Evolutionary conservation across 2,113 vertebrate species (phyloP).

Genomic region (Callospermophilus lateralis): DNA sequence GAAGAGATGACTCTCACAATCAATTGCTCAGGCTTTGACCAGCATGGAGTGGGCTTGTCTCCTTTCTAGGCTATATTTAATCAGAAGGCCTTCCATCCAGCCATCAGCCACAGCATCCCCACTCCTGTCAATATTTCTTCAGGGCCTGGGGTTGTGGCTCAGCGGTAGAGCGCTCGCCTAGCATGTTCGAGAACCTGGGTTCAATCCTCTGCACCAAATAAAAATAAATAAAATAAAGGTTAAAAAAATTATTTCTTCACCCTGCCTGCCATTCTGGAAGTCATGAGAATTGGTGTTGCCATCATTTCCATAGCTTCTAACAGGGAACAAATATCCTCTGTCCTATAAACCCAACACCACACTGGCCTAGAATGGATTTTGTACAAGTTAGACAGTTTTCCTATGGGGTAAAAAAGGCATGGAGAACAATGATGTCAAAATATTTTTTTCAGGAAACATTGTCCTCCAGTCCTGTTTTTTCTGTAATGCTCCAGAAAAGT

Average conservation of each 20-base stretch:
- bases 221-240: too few species aligned
- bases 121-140: constrained; percentile 90
- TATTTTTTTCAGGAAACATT: background rate
- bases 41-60: constrained; percentile 82
- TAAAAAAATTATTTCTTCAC: constrained; percentile 85
- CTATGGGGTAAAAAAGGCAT: background rate
- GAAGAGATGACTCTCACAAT: constrained; percentile 23
- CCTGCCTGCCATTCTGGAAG: constrained; percentile 90
- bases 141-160: constrained; percentile 41
- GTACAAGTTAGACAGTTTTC: background rate
- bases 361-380: background rate
- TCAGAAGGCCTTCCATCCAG: constrained; percentile 88
- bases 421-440: background rate
- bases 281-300: constrained; percentile 85
- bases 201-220: too few species aligned
- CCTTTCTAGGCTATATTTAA: constrained; percentile 89
- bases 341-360: background rate
- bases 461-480: background rate
- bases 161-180: too few species aligned
- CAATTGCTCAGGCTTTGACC: constrained; percentile 53
- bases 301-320: background rate
- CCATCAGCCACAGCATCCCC: constrained; percentile 89
- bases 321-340: background rate
- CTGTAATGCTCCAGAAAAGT: constrained; percentile 21
- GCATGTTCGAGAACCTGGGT: too few species aligned